Evolutionary conservation across 1,140 invertebrate species (phyloP).

Genomic region (Drosophila azteca): DNA sequence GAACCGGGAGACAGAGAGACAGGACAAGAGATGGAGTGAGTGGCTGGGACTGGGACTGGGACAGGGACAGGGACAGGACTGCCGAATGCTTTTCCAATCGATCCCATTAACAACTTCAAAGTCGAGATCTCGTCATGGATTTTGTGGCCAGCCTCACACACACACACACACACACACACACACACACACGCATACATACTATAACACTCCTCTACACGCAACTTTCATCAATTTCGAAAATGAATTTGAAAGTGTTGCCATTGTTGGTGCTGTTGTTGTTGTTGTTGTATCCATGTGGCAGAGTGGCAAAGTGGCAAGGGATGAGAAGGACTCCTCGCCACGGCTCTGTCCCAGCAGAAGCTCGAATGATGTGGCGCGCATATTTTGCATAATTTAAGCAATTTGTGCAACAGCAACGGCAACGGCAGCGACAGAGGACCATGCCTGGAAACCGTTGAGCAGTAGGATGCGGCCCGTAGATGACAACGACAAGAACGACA

Average conservation of each 20-base stretch:
- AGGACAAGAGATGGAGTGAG: neutral
- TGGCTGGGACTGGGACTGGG: neutral
- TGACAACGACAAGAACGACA: slow-evolving; percentile 43
- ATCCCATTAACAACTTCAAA: slow-evolving; percentile 73
- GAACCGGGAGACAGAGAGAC: neutral
- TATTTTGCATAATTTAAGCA: slow-evolving; percentile 82
- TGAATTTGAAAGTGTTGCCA: slow-evolving; percentile 77
- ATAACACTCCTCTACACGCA: slow-evolving; percentile 29
- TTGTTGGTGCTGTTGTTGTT: slow-evolving; percentile 34
- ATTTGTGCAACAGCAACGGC: slow-evolving; percentile 72
- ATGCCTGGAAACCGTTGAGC: slow-evolving; percentile 11
- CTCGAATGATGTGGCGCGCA: slow-evolving; percentile 71
- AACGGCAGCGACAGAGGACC: slow-evolving; percentile 21
- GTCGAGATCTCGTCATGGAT: slow-evolving; percentile 59
- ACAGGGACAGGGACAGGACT: neutral
- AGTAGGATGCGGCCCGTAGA: slow-evolving; percentile 10
- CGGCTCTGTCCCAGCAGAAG: neutral
- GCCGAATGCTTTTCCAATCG: slow-evolving; percentile 44
- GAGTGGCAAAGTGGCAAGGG: neutral
- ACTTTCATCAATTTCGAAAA: slow-evolving; percentile 79
- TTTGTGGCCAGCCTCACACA: slow-evolving; percentile 32
- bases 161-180: slow-evolving; percentile 10
- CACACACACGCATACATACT: neutral
- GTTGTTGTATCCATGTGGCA: slow-evolving; percentile 29
- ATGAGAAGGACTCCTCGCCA: neutral